A percentile compares a stretch with the other conserved stretches of the same genome.
Conservation (phyloP, 2,888 invertebrate genomes). For the Diarsia brunnea region DNA sequence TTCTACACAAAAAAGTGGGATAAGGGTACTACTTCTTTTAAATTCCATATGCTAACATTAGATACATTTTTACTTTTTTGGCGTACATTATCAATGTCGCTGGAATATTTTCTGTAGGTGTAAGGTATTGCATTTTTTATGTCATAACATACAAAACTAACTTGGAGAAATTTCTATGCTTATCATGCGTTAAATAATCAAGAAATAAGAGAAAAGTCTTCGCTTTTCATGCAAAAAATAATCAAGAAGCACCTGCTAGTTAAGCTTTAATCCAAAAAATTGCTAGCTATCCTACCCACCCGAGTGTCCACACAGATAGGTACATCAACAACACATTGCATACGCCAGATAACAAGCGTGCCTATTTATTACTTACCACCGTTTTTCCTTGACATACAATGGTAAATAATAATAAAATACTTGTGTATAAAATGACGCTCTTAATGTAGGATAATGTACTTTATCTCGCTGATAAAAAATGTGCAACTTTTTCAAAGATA, state of each 20-base stretch:
- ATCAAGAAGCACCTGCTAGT: too few species aligned
- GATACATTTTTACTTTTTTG: not conserved
- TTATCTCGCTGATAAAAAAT: conserved; percentile 34
- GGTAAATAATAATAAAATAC: conserved; percentile 58
- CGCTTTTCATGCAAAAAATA: too few species aligned
- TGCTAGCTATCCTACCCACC: not conserved
- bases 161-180: not conserved
- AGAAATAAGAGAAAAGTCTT: not conserved
- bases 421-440: conserved; percentile 22
- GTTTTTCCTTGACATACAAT: conserved; percentile 69
- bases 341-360: conserved; percentile 34
- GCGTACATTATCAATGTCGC: not conserved
- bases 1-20: not conserved
- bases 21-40: not conserved
- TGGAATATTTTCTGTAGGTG: not conserved
- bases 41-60: not conserved
- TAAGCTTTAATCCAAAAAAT: not conserved
- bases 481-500: conserved; percentile 20
- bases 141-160: not conserved
- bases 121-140: not conserved
- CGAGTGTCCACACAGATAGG: conserved; percentile 53
- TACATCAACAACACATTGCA: conserved; percentile 45
- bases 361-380: conserved; percentile 39
- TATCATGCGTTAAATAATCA: not conserved
- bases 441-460: conserved; percentile 22